These are phyloP conservation scores for Drosophila meridionalis DNA, from an alignment of 2,888 invertebrate genomes.

Conservation along the genomic window DNA sequence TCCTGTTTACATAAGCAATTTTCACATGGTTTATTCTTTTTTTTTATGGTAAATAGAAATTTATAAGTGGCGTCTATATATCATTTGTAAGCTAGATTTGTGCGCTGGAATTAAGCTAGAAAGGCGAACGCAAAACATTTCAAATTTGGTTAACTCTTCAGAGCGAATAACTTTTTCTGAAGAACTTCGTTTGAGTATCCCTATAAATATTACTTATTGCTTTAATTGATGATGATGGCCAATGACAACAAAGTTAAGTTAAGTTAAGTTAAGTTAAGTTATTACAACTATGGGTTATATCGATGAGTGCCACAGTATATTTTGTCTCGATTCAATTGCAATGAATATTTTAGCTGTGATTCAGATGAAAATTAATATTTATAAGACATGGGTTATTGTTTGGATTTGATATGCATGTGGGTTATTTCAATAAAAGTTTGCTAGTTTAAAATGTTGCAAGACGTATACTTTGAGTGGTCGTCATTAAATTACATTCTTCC, in stretches of 20 bases:
- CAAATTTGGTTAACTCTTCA: conserved; percentile 7
- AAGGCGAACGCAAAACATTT: conserved; percentile 7
- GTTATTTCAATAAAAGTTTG: not conserved
- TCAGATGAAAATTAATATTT: too few relatives aligned
- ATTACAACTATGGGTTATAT: not conserved
- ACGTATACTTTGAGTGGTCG: not conserved
- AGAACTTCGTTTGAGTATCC: not conserved
- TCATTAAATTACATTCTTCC: too few relatives aligned
- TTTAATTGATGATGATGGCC: not conserved
- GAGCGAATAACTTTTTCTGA: conserved; percentile 9
- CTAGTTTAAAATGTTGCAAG: not conserved
- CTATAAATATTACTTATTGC: conserved; percentile 4
- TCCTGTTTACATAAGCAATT: conserved; percentile 36
- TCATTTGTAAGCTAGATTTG: conserved; percentile 50
- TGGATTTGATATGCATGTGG: not conserved
- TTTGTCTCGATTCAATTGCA: not conserved
- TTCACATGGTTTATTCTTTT: conserved; percentile 50
- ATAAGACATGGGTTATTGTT: too few relatives aligned
- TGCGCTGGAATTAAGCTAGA: conserved; percentile 45
- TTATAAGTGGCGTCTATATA: conserved; percentile 43
- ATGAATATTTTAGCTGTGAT: not conserved
- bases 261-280: not conserved
- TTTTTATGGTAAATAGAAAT: conserved; percentile 50
- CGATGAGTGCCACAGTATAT: not conserved
- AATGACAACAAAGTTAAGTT: not conserved